Evolutionary conservation across 2,113 vertebrate genomes (phyloP), one percentile per base, ranked within the genome.

Genomic region (Cyprinodon variegatus): DNA sequence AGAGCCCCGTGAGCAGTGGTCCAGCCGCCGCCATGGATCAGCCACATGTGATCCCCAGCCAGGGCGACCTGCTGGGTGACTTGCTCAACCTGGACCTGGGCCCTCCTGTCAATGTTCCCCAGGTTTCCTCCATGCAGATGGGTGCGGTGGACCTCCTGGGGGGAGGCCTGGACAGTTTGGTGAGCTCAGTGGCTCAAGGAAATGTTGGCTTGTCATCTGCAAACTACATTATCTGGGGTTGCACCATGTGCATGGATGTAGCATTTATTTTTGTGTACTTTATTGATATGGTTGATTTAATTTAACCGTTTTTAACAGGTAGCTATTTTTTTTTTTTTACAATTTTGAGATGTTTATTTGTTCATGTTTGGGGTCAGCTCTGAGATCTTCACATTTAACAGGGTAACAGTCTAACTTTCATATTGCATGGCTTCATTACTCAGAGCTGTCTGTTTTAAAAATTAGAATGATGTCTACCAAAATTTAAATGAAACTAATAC

Each of bases 61-160:
- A 99, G 91, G 97, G 97, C 0, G 97, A 99, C 88, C 96, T 99
- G 53, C 95, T 99, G 61, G 97, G 97, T 2, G 97, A 99, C 85
- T 96, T 99, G 67, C 95, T 99, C 80, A 99, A 97, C 93, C 95
- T 99, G 84, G 97, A 99, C 86, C 94, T 98, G 61, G 96, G 97
- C 3, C 97, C 97, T 0, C 97, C 97, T 0, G 96, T 97, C 89
- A 99, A 98, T 6, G 96, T 98, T 61, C 97, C 97, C 9, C 97
- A 98, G 78, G 96, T 97, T 39, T 96, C 95, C 53, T 93, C 94
- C 85, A 96, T 98, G 94, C 97, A 98, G 90, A 98, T 98, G 96
- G 97, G 97, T 20, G 97, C 96, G 0, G 97, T 98, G 85, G 98
- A 99, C 83, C 97, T 99, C 60, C 93, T 99, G 64, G 98, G 98